phyloP scores from a whole-genome alignment of 2,888 invertebrate genomes.

The Temnothorax unifasciatus region DNA sequence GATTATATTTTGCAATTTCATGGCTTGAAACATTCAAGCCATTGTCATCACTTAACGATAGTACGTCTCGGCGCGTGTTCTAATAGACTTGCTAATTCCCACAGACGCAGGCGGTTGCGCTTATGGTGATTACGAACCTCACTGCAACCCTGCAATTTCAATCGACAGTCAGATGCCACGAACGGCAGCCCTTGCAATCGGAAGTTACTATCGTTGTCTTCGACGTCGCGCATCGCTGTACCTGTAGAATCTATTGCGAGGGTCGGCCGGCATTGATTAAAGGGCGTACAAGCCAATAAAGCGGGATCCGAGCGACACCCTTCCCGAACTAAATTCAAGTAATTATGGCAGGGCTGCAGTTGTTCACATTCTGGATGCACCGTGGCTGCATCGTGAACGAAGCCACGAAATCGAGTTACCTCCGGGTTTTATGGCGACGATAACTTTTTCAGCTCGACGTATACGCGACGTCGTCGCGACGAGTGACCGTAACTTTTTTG shows the following conservation, averaged over 20 bases:
- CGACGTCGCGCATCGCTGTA: slow-evolving; percentile 54
- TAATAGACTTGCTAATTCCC: slow-evolving; percentile 56
- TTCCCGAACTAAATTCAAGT: slow-evolving; percentile 70
- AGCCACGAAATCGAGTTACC: slow-evolving; percentile 26
- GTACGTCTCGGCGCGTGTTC: slow-evolving; percentile 35
- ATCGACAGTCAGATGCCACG: slow-evolving; percentile 67
- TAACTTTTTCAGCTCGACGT: slow-evolving; percentile 41
- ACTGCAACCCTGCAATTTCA: slow-evolving; percentile 52
- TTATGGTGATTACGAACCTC: slow-evolving; percentile 48
- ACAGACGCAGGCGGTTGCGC: slow-evolving; percentile 38
- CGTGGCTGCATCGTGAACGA: background rate
- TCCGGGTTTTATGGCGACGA: slow-evolving; percentile 37
- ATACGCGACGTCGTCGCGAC: background rate
- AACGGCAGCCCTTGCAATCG: slow-evolving; percentile 39
- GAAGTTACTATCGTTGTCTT: slow-evolving; percentile 52
- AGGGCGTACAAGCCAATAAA: slow-evolving; percentile 75
- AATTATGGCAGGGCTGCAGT: slow-evolving; percentile 70
- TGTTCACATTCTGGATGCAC: slow-evolving; percentile 27
- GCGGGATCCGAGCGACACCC: slow-evolving; percentile 56
- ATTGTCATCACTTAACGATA: slow-evolving; percentile 12
- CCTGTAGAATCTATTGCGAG: slow-evolving; percentile 70
- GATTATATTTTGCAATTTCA: background rate
- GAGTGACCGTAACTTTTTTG: slow-evolving; percentile 47
- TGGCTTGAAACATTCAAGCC: background rate
- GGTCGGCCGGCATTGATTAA: slow-evolving; percentile 75